phyloP scores from a whole-genome alignment of 2,888 invertebrate genomes.

The Cataglyphis altisquamis region DNA sequence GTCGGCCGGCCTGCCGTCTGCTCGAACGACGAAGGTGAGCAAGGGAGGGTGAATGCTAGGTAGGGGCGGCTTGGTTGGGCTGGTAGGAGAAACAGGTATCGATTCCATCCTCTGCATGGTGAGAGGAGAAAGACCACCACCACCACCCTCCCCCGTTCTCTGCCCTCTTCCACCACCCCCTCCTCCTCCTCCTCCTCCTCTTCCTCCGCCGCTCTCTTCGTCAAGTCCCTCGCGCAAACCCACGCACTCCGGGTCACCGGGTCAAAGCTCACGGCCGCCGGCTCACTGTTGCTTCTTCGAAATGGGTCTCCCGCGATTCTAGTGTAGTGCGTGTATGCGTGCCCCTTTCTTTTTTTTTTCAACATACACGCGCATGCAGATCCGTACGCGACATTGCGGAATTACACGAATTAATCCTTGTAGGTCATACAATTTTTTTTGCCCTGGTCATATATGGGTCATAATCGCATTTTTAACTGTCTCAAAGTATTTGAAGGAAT shows the following conservation, averaged over 20 bases:
- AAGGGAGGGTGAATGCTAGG: slow-evolving; percentile 52
- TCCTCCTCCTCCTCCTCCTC: background rate
- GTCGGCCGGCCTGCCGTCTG: slow-evolving; percentile 40
- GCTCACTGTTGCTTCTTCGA: slow-evolving; percentile 81
- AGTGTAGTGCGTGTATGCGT: slow-evolving; percentile 10
- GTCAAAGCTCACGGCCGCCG: slow-evolving; percentile 85
- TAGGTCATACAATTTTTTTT: no score
- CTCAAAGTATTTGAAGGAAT: no score
- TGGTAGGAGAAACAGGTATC: slow-evolving; percentile 82
- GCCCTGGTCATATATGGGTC: no score
- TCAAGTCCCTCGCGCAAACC: slow-evolving; percentile 60
- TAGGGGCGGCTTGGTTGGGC: slow-evolving; percentile 73
- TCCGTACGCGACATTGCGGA: background rate
- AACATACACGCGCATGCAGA: background rate
- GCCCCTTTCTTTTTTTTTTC: slow-evolving; percentile 5
- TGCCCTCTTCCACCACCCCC: background rate
- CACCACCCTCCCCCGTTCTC: slow-evolving; percentile 39
- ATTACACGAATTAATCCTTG: background rate
- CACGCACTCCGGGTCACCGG: slow-evolving; percentile 84
- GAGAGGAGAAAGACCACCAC: slow-evolving; percentile 69
- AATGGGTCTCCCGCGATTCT: slow-evolving; percentile 43
- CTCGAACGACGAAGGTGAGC: slow-evolving; percentile 54
- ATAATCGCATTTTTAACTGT: no score
- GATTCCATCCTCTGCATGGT: slow-evolving; percentile 81
- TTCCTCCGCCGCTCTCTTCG: slow-evolving; percentile 18